Base-by-base conservation (phyloP, 2,888 invertebrate species). In the Xestia c-nigrum region DNA sequence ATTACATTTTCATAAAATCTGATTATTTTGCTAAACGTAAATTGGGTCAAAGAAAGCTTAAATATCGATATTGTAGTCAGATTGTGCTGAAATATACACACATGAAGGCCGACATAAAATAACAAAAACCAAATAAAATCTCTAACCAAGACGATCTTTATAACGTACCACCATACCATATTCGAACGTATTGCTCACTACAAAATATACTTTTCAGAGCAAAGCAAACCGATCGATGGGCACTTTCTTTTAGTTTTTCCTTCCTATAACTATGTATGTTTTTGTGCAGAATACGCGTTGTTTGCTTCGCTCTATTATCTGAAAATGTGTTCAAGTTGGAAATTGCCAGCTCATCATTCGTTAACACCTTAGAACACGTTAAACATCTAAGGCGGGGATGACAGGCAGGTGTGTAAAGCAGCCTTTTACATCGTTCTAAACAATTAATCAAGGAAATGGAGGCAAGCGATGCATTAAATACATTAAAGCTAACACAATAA, bases 391-490 rank as follows among this genome's bases (percentile, higher is more conserved):
- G 65, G 31, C 67, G 47, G 38, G 59, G 72, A 86, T 83, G 79
- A 86, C 84, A 69, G 12, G 76, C 82, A 86, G 73, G 84, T 84
- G 79, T 47, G 68, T 61, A 66, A 74, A 71, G 55, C 82, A 72
- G 24, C 57, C 55, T 64, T 47, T 63, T 47, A 83, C 68, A 64
- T 73, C 65, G 66, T 67, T 72, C 57, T 69, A 63, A 78, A 84
- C 86, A 83, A 83, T 83, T 78, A 83, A 84, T 78, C 86, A 86
- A 66, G 68, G 68, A 72, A 86, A 74, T 73, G 68, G 76, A 68
- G 55, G 76, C 63, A 55, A 70, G 71, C 40, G 47, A 72, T 69
- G 85, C 68, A 69, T 76, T 66, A 70, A 74, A 74, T 31, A 81
- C 55, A 81, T 81, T 67, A 70, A 68, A 72, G 50, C 64, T 63